A percentile compares a stretch with the other conserved stretches of the same genome.
These are phyloP conservation scores for Bembecia ichneumoniformis DNA, from an alignment of 2,888 invertebrate species.

Conservation along the genomic window DNA sequence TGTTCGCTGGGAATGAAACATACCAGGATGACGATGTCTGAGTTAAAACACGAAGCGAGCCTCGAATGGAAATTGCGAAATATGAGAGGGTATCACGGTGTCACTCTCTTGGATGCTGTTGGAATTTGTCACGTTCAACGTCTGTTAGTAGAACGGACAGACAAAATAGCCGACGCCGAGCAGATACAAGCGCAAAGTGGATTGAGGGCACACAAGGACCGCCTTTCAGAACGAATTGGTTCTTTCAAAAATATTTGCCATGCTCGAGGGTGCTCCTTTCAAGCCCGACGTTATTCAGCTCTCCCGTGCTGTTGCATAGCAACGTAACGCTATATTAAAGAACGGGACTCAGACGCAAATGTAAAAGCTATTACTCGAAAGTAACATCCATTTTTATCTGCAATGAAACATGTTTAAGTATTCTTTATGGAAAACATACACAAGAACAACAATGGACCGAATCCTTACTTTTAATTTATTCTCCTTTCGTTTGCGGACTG, in stretches of 20 bases:
- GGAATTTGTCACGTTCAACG: slow-evolving; percentile 48
- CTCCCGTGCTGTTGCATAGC: slow-evolving; percentile 10
- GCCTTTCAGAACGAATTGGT: slow-evolving; percentile 22
- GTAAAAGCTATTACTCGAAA: slow-evolving; percentile 15
- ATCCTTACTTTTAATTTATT: slow-evolving; percentile 59
- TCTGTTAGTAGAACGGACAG: slow-evolving; percentile 30
- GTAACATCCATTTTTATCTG: slow-evolving; percentile 22
- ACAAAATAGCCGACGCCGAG: slow-evolving; percentile 16
- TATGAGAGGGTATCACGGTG: slow-evolving; percentile 48
- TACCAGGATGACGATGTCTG: slow-evolving; percentile 20
- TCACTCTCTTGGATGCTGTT: slow-evolving; percentile 39
- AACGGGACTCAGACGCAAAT: slow-evolving; percentile 10
- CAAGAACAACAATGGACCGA: slow-evolving; percentile 44
- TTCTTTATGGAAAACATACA: slow-evolving; percentile 29
- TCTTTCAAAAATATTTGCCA: slow-evolving; percentile 25
- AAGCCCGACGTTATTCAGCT: slow-evolving; percentile 8
- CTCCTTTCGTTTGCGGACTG: slow-evolving; percentile 39
- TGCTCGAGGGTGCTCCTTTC: slow-evolving; percentile 7
- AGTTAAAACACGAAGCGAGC: slow-evolving; percentile 31
- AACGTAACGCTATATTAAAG: slow-evolving; percentile 10
- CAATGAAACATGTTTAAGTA: slow-evolving; percentile 26
- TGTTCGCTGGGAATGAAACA: slow-evolving; percentile 9
- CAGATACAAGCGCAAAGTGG: slow-evolving; percentile 14
- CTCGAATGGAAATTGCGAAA: slow-evolving; percentile 45
- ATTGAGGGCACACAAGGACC: slow-evolving; percentile 8